Conservation (phyloP, 2,888 invertebrate species). For the Nebria salina region DNA sequence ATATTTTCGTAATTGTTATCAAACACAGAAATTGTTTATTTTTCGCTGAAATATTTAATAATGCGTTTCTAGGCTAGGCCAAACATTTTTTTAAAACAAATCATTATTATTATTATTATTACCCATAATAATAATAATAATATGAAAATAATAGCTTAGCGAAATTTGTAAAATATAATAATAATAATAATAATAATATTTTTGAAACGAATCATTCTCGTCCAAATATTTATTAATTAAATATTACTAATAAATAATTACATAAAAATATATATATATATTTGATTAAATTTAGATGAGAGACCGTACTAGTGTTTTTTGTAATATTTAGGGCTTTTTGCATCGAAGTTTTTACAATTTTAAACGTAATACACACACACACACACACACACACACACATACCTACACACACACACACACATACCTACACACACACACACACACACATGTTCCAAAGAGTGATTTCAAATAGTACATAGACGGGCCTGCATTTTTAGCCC, state of each 20-base stretch:
- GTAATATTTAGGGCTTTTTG: conserved; percentile 31
- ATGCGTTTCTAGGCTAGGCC: not conserved
- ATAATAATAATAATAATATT: conserved; percentile 1
- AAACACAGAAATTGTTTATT: not conserved
- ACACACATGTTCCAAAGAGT: conserved; percentile 39
- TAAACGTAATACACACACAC: conserved; percentile 21
- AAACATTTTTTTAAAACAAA: not conserved
- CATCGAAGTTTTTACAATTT: conserved; percentile 36
- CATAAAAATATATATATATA: not conserved
- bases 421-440: not conserved
- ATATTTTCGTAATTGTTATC: not conserved
- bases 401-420: not conserved
- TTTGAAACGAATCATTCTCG: not conserved
- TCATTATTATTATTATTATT: too few relatives aligned
- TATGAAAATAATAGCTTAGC: not conserved
- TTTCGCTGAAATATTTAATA: not conserved
- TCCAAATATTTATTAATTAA: not conserved
- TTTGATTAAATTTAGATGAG: not conserved
- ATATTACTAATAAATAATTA: conserved; percentile 19
- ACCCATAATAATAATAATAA: too few relatives aligned
- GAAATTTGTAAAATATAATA: not conserved
- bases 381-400: conserved; percentile 11
- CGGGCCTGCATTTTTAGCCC: conserved; percentile 25
- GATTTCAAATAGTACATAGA: conserved; percentile 24
- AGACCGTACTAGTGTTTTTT: conserved; percentile 15